phyloP scores from a whole-genome alignment of 30 jellyfish, hydroid and myxozoan species.

The Cassiopea xamachana region DNA sequence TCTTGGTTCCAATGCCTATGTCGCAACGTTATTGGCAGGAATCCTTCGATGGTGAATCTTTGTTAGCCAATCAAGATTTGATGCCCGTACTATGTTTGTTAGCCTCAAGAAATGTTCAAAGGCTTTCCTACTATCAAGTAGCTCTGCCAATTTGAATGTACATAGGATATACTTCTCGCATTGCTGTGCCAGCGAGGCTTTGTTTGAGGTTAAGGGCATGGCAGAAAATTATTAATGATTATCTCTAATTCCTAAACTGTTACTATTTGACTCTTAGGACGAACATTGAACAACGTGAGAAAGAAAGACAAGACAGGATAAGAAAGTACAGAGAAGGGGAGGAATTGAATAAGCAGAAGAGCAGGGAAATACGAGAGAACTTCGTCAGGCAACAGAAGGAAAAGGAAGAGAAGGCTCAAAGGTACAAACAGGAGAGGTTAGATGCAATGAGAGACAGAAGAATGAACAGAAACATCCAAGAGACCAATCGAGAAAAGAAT shows the following conservation, averaged over 20 bases:
- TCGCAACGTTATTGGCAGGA: no score
- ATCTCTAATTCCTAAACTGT: no score
- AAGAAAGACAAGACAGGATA: conserved; percentile 29
- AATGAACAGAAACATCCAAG: not conserved
- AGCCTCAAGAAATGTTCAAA: no score
- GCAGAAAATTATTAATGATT: not conserved
- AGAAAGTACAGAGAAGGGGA: conserved; percentile 53
- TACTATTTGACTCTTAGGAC: conserved; percentile 1
- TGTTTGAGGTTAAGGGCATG: not conserved
- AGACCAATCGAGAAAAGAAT: conserved; percentile 1
- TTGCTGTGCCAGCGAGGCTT: not conserved
- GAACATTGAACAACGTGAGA: conserved; percentile 46
- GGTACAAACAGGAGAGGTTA: conserved; percentile 52
- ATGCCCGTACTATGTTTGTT: no score
- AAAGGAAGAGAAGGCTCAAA: conserved; percentile 64
- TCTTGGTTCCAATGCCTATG: no score
- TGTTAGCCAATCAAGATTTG: no score
- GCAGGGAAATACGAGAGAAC: conserved; percentile 33
- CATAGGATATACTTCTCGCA: no score
- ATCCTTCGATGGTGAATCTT: no score
- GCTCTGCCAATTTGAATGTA: no score
- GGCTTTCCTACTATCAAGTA: no score
- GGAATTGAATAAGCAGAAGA: conserved; percentile 31
- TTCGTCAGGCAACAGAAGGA: conserved; percentile 27
- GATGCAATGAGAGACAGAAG: conserved; percentile 52